Evolutionary conservation across 2,113 vertebrate species (phyloP).

Genomic region (Nasalis larvatus): DNA sequence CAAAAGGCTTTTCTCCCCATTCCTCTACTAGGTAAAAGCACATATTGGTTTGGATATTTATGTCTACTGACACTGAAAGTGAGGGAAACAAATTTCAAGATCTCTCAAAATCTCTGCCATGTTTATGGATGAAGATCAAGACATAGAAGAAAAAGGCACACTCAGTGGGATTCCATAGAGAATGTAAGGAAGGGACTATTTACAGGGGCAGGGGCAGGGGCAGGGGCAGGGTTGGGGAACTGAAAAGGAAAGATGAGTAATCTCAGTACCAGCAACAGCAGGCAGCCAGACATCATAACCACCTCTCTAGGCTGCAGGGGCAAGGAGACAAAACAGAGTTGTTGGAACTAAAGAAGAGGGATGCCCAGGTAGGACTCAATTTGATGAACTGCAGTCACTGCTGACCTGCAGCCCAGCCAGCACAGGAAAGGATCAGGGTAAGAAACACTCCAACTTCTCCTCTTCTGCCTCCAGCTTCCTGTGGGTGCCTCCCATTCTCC

Average conservation of each 20-base stretch:
- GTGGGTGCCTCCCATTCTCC: not conserved
- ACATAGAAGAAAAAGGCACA: not conserved
- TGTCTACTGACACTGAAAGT: not conserved
- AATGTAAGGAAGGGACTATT: not conserved
- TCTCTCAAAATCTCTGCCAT: not conserved
- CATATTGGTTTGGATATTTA: not conserved
- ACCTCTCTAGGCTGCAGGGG: not conserved
- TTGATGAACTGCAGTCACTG: not conserved
- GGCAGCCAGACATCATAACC: not conserved
- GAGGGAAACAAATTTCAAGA: not conserved
- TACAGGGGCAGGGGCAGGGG: not conserved
- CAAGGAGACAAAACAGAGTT: not conserved
- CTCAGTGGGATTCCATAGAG: not conserved
- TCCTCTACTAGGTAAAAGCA: not conserved
- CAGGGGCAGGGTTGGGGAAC: not conserved
- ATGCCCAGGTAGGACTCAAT: not conserved
- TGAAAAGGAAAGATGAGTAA: not conserved
- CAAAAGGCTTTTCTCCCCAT: not conserved
- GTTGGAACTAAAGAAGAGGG: not conserved
- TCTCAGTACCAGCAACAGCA: not conserved
- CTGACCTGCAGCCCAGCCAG: not conserved
- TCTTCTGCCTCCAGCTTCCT: not conserved
- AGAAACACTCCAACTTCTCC: not conserved
- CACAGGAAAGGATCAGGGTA: not conserved
- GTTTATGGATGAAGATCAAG: not conserved